Evolutionary conservation across 1,140 invertebrate genomes (phyloP).

Genomic region (Megathymus violae): DNA sequence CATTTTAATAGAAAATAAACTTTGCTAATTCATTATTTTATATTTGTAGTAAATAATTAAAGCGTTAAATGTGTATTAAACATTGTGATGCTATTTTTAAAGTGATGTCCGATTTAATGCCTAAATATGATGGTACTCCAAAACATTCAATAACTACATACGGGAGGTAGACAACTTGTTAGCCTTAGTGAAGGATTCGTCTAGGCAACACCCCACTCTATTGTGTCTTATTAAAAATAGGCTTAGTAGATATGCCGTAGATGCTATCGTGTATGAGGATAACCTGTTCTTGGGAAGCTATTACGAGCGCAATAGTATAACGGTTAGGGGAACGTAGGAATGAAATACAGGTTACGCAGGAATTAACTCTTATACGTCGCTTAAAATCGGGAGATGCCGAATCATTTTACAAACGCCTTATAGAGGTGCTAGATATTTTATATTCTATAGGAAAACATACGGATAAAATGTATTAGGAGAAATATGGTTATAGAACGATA

Average conservation of each 20-base stretch:
- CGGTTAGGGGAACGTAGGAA: slow-evolving; percentile 34
- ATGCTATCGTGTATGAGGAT: slow-evolving; percentile 31
- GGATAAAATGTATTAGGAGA: slow-evolving; percentile 36
- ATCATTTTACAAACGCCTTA: slow-evolving; percentile 26
- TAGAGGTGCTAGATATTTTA: slow-evolving; percentile 26
- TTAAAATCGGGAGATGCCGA: slow-evolving; percentile 30
- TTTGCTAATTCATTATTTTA: no score
- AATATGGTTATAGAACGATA: slow-evolving; percentile 35
- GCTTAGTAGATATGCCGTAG: slow-evolving; percentile 27
- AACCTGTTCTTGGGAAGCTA: slow-evolving; percentile 21
- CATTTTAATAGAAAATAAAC: background rate
- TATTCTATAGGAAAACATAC: slow-evolving; percentile 28
- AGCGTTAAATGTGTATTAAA: no score
- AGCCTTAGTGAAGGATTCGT: background rate
- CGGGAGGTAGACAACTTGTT: background rate
- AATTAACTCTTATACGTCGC: slow-evolving; percentile 24
- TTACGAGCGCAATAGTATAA: slow-evolving; percentile 29
- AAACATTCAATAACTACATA: background rate
- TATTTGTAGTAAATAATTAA: no score
- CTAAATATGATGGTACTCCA: background rate
- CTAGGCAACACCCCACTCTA: background rate
- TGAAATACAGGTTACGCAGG: slow-evolving; percentile 37
- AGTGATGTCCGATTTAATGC: background rate
- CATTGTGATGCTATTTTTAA: background rate
- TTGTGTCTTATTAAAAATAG: slow-evolving; percentile 34